Percentiles rank a stretch among this genome's conserved stretches.
These are phyloP conservation scores for Glossophaga mutica DNA, from an alignment of 2,797 vertebrate species.

Conservation along the genomic window DNA sequence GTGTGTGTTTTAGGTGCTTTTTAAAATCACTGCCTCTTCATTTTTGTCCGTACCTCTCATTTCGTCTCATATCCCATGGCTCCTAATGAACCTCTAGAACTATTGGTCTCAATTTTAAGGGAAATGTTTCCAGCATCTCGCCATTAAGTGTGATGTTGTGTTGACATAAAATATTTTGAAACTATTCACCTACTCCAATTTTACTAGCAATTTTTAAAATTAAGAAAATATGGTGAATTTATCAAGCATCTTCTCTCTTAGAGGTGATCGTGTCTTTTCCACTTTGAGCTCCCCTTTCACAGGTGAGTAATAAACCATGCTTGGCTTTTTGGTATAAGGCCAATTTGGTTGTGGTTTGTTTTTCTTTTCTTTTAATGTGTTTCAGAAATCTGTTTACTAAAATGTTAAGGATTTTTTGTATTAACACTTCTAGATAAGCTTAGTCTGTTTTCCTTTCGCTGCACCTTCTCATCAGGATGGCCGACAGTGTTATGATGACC, in stretches of 20 bases:
- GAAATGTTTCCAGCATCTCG: neutral
- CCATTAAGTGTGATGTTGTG: neutral
- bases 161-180: constrained; percentile 51
- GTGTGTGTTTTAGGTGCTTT: too few species aligned
- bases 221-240: neutral
- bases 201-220: neutral
- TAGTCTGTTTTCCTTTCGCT: neutral
- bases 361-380: neutral
- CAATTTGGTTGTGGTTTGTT: neutral
- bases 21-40: neutral
- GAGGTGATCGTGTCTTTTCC: neutral
- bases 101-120: neutral
- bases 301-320: neutral
- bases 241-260: neutral
- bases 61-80: neutral
- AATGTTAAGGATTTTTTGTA: neutral
- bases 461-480: neutral
- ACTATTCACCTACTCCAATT: constrained; percentile 5
- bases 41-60: neutral
- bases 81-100: neutral
- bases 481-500: neutral
- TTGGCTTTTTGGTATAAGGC: neutral
- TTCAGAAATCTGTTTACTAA: neutral
- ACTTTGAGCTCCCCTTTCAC: neutral
- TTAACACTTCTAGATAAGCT: neutral